Evolutionary conservation across 2,797 vertebrate species (phyloP).

Genomic region (Echeneis naucrates): DNA sequence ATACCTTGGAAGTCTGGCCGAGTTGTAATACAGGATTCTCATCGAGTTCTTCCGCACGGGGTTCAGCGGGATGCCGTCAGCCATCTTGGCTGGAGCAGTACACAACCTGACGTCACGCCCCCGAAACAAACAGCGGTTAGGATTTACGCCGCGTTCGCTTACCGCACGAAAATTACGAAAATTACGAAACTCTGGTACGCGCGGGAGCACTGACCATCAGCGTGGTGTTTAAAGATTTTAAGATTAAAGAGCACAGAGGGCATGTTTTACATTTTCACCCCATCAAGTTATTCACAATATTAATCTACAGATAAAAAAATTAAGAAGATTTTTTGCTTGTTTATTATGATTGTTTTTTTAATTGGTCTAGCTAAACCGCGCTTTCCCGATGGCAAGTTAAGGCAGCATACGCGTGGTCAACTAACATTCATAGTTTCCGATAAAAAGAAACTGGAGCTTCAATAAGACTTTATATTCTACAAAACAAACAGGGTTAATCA

Average conservation of each 20-base stretch:
- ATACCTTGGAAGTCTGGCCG: constrained; percentile 89
- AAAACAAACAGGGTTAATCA: not conserved
- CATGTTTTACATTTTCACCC: accelerated
- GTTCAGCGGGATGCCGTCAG: constrained; percentile 91
- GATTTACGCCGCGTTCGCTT: constrained; percentile 36
- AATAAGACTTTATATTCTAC: not conserved
- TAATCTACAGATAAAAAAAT: accelerated
- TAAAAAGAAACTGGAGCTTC: not conserved
- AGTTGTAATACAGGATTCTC: constrained; percentile 87
- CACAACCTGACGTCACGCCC: constrained; percentile 64
- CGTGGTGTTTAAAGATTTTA: too few relatives aligned
- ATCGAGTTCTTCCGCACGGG: constrained; percentile 86
- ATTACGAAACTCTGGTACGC: accelerated
- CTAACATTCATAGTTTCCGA: not conserved
- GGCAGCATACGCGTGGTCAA: constrained; percentile 18
- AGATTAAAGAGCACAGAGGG: not conserved
- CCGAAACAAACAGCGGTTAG: not conserved
- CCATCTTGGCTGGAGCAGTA: constrained; percentile 88
- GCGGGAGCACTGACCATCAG: too few relatives aligned
- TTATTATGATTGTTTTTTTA: too few relatives aligned
- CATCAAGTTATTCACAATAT: accelerated
- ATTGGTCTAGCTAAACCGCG: accelerated
- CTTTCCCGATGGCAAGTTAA: accelerated
- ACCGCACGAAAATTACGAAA: not conserved
- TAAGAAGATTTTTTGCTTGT: not conserved